phyloP scores from a whole-genome alignment of 2,113 vertebrate genomes.

The Conger conger region DNA sequence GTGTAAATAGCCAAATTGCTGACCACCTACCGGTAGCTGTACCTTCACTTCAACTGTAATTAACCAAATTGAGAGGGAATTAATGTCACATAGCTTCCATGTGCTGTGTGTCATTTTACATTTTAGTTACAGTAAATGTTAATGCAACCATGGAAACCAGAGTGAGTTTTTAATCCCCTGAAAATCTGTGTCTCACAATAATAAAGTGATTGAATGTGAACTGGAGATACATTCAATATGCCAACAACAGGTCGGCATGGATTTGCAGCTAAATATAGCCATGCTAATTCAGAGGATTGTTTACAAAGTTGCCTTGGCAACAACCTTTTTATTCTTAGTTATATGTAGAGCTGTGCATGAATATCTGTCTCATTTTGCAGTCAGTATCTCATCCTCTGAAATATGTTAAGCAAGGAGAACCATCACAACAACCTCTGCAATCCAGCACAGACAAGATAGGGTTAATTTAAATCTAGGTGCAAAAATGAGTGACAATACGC shows the following conservation, averaged over 20 bases:
- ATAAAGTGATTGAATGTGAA: neutral
- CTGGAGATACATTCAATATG: neutral
- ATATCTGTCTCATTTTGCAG: neutral
- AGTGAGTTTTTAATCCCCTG: neutral
- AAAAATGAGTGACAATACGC: neutral
- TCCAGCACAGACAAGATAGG: neutral
- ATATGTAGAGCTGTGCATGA: neutral
- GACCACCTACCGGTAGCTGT: neutral
- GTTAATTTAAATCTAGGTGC: neutral
- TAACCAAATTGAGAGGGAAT: neutral
- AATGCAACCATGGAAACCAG: neutral
- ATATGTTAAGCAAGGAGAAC: neutral
- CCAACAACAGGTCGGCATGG: neutral
- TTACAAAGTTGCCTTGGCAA: neutral
- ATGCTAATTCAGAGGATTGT: neutral
- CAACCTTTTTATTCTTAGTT: neutral
- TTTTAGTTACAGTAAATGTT: neutral
- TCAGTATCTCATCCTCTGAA: neutral
- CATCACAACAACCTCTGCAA: neutral
- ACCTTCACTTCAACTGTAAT: too few species aligned
- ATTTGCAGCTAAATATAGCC: neutral
- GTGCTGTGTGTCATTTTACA: neutral
- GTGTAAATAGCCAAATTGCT: neutral
- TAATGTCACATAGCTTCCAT: neutral
- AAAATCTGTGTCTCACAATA: neutral